These are phyloP conservation scores for Octomys mimax DNA, from an alignment of 2,797 vertebrate genomes.

Conservation along the genomic window DNA sequence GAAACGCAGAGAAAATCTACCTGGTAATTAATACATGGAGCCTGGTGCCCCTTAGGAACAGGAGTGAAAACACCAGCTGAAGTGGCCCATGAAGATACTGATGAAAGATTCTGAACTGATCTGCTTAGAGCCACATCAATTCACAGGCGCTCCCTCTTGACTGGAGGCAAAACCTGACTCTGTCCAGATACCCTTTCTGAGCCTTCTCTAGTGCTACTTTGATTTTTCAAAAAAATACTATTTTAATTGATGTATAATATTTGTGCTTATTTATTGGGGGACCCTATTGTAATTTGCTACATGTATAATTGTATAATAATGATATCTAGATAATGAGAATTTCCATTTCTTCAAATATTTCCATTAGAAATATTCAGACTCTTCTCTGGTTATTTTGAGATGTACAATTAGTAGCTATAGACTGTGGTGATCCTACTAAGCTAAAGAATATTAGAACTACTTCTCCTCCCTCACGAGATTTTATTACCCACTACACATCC, in stretches of 20 bases:
- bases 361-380: neutral
- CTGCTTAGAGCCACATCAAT: too few species aligned
- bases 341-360: neutral
- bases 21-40: conserved; percentile 69
- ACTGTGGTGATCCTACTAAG: neutral
- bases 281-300: neutral
- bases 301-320: neutral
- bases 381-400: neutral
- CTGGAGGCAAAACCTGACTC: neutral
- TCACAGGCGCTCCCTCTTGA: neutral
- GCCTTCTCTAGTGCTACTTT: neutral
- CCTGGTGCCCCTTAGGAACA: conserved; percentile 20
- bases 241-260: neutral
- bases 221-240: neutral
- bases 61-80: conserved; percentile 68
- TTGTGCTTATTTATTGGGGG: neutral
- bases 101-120: conserved; percentile 22
- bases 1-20: conserved; percentile 59
- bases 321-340: neutral
- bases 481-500: neutral
- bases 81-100: neutral
- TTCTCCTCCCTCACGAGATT: neutral
- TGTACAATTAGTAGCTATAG: neutral
- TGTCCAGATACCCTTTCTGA: neutral
- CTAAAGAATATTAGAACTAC: neutral